Evolutionary conservation across 2,113 vertebrate species (phyloP).

Genomic region (Atlantisia rogersi): DNA sequence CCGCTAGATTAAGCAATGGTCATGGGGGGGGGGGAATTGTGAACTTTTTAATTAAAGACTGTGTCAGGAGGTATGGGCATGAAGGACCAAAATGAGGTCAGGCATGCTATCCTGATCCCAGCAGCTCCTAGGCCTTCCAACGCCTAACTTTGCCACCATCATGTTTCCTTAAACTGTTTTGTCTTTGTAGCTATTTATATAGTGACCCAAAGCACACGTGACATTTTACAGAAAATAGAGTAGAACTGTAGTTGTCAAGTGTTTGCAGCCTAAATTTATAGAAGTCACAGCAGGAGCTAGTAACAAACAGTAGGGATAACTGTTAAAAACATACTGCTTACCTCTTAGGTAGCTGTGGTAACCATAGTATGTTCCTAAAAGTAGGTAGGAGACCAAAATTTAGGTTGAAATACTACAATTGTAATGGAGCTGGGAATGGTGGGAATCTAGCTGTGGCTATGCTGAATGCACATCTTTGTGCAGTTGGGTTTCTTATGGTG

Average conservation of each 20-base stretch:
- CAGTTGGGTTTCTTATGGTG: not conserved
- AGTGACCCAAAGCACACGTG: not conserved
- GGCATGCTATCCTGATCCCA: not conserved
- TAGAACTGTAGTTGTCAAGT: not conserved
- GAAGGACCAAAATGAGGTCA: not conserved
- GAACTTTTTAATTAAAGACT: not conserved
- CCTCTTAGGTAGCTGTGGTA: constrained; percentile 51
- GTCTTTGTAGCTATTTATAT: not conserved
- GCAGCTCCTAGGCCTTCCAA: not conserved
- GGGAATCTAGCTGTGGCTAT: not conserved
- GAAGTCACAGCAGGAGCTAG: constrained; percentile 37
- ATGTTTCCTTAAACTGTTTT: not conserved
- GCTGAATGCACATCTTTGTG: not conserved
- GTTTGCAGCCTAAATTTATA: constrained; percentile 13
- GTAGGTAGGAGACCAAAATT: not conserved
- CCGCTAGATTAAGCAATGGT: not conserved
- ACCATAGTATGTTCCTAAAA: constrained; percentile 23
- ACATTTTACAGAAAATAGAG: not conserved
- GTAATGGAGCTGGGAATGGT: not conserved
- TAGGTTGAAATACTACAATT: not conserved
- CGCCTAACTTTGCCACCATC: not conserved
- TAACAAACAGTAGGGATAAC: constrained; percentile 41
- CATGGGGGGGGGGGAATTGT: not conserved
- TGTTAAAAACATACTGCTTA: constrained; percentile 24
- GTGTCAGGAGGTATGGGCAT: not conserved